A percentile compares a stretch with the other conserved stretches of the same genome.
These are phyloP conservation scores for Sinocyclocheilus maitianheensis DNA, from an alignment of 2,113 vertebrate genomes.

Conservation along the genomic window DNA sequence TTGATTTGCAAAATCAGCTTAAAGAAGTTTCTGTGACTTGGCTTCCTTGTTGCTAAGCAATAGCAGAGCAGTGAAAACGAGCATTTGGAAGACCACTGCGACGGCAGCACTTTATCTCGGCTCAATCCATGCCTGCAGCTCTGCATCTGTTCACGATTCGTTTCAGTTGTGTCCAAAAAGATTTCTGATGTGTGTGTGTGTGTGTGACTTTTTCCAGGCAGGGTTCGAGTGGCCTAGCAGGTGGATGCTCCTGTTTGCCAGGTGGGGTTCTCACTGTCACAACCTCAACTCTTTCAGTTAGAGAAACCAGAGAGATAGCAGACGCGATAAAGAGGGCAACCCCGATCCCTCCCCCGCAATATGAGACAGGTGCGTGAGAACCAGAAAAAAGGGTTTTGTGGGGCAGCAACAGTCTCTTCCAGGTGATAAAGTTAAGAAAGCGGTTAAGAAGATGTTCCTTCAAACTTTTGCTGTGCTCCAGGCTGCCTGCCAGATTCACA, in stretches of 20 bases:
- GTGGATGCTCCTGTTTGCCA: constrained; percentile 51
- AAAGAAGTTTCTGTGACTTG: constrained; percentile 17
- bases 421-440: constrained; percentile 72
- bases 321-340: constrained; percentile 76
- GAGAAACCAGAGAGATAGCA: constrained; percentile 63
- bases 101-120: constrained; percentile 12
- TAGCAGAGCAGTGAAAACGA: background rate
- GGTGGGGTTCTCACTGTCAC: constrained; percentile 55
- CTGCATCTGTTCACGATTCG: constrained; percentile 20
- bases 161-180: constrained; percentile 14
- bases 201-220: constrained; percentile 7
- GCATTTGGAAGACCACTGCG: background rate
- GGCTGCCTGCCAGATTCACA: background rate
- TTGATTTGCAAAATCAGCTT: constrained; percentile 20
- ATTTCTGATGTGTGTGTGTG: constrained; percentile 10
- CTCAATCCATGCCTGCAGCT: constrained; percentile 26
- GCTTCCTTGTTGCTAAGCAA: constrained; percentile 31
- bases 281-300: constrained; percentile 76
- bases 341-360: constrained; percentile 64
- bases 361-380: constrained; percentile 49
- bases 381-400: constrained; percentile 71
- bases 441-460: constrained; percentile 3
- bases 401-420: constrained; percentile 79
- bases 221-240: constrained; percentile 38
- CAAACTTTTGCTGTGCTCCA: background rate